Percentiles rank a stretch among this genome's conserved stretches.
Conservation (phyloP, 2,113 vertebrate genomes). For the Chionomys nivalis region DNA sequence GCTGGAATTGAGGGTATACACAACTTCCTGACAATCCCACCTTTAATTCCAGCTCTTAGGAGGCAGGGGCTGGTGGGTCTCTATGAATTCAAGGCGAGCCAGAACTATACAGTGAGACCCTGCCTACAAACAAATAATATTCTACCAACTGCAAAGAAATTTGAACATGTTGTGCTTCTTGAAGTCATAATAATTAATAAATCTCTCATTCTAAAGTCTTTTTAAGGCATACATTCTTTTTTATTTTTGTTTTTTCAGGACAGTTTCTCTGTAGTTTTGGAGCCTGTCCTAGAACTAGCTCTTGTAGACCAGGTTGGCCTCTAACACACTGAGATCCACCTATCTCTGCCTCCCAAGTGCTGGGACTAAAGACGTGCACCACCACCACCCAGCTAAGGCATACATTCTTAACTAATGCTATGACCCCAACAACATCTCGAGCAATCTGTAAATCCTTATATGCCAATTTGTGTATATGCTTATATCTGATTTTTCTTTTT, state of each 20-base stretch:
- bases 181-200: slow-evolving; percentile 39
- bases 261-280: too few relatives aligned
- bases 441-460: background rate
- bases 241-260: too few relatives aligned
- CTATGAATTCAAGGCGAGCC: background rate
- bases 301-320: too few relatives aligned
- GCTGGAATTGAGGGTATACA: background rate
- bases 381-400: too few relatives aligned
- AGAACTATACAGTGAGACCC: background rate
- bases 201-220: background rate
- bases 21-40: too few relatives aligned
- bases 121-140: background rate
- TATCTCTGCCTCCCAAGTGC: too few relatives aligned
- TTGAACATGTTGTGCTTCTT: slow-evolving; percentile 9
- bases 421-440: background rate
- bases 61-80: background rate
- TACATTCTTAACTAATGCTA: background rate
- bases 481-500: background rate
- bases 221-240: too few relatives aligned
- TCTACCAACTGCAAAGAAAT: slow-evolving; percentile 29
- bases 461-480: background rate
- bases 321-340: too few relatives aligned
- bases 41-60: too few relatives aligned
- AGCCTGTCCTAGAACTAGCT: too few relatives aligned
- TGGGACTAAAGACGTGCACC: too few relatives aligned